phyloP scores from a whole-genome alignment of 2,113 vertebrate species.

The Labeo rohita region DNA sequence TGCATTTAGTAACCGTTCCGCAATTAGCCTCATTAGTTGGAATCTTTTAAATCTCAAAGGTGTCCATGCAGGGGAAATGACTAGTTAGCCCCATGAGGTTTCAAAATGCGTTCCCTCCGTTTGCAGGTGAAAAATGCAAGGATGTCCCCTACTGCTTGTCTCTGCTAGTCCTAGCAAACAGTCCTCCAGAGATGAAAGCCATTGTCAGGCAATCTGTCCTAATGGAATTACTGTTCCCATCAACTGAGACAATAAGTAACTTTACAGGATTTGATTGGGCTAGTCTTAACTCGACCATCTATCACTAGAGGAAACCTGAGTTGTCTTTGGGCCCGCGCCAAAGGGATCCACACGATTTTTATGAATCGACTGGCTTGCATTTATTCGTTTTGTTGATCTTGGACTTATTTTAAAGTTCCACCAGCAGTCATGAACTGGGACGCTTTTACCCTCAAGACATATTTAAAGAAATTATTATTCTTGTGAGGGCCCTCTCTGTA shows the following conservation, averaged over 20 bases:
- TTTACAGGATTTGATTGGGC: constrained; percentile 43
- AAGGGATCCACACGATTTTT: background rate
- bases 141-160: constrained; percentile 2
- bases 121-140: constrained; percentile 25
- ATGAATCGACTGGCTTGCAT: constrained; percentile 24
- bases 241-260: constrained; percentile 53
- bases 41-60: background rate
- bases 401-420: background rate
- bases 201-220: constrained; percentile 45
- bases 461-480: constrained; percentile 31
- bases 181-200: background rate
- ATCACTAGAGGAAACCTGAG: constrained; percentile 30
- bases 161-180: background rate
- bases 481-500: constrained; percentile 18
- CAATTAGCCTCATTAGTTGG: background rate
- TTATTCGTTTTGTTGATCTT: constrained; percentile 17
- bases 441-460: background rate
- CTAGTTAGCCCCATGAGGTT: background rate
- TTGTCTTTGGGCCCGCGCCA: constrained; percentile 41
- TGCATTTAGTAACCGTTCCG: background rate
- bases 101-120: background rate
- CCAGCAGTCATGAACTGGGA: background rate
- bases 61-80: background rate
- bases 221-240: constrained; percentile 52
- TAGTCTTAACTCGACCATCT: constrained; percentile 36